Percentiles rank a stretch among this genome's conserved stretches.
phyloP scores from a whole-genome alignment of 1,140 invertebrate species.

The Drosophila kikkawai region DNA sequence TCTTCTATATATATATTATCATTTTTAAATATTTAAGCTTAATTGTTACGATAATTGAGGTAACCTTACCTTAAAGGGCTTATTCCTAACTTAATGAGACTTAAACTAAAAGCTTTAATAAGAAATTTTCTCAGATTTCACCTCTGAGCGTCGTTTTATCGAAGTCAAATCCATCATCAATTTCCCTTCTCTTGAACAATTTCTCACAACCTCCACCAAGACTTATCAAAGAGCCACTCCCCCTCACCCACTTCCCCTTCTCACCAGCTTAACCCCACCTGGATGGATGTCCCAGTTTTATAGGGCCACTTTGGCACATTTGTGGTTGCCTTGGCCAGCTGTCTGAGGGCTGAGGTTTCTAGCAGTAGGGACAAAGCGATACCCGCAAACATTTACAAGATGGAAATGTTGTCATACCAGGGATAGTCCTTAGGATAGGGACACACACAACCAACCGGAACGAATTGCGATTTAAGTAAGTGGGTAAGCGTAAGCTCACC shows the following conservation, averaged over 20 bases:
- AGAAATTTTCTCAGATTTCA: not conserved
- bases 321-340: conserved; percentile 28
- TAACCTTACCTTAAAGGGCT: not conserved
- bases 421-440: conserved; percentile 3
- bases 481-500: conserved; percentile 9
- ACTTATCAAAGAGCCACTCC: conserved; percentile 30
- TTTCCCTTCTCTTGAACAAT: conserved; percentile 1
- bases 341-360: conserved; percentile 16
- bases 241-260: not conserved
- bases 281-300: conserved; percentile 11
- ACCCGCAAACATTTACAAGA: conserved; percentile 41
- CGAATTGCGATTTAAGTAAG: conserved; percentile 38
- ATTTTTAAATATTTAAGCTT: no score
- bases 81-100: no score
- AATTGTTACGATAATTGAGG: no score
- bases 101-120: conserved; percentile 8
- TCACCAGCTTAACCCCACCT: conserved; percentile 3
- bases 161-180: conserved; percentile 31
- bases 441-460: conserved; percentile 9
- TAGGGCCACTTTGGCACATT: conserved; percentile 49
- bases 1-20: no score
- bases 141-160: conserved; percentile 9
- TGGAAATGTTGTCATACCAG: conserved; percentile 32
- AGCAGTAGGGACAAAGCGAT: conserved; percentile 16
- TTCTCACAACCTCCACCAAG: conserved; percentile 17